These are phyloP conservation scores for Drosophila formosana DNA, from an alignment of 2,888 invertebrate species.

Conservation along the genomic window DNA sequence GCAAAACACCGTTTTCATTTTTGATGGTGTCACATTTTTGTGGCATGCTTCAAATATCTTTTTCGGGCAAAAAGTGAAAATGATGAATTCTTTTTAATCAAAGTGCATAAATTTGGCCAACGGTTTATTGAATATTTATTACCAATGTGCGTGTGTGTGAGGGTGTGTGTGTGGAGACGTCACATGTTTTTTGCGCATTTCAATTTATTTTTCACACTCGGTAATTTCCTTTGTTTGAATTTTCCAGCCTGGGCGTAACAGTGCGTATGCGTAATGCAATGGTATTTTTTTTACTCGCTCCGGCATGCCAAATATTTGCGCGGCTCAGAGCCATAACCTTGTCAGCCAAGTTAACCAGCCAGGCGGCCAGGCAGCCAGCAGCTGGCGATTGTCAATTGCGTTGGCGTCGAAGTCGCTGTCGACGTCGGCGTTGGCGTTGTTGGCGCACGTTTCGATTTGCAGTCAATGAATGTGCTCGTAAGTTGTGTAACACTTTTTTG, in stretches of 20 bases:
- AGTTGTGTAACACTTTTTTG: conserved; percentile 77
- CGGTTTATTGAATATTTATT: neutral
- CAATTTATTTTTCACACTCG: conserved; percentile 76
- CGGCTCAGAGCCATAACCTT: conserved; percentile 74
- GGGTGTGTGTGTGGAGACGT: conserved; percentile 6
- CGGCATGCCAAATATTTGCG: conserved; percentile 75
- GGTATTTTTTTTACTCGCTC: conserved; percentile 33
- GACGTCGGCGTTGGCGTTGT: conserved; percentile 55
- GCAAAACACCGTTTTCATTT: neutral
- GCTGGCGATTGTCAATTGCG: conserved; percentile 68
- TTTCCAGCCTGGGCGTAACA: conserved; percentile 51
- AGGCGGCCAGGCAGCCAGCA: conserved; percentile 48
- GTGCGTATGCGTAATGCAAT: conserved; percentile 73
- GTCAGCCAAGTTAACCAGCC: conserved; percentile 50
- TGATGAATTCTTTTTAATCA: neutral
- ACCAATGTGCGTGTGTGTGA: conserved; percentile 51
- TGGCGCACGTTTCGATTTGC: conserved; percentile 77
- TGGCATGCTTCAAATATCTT: neutral
- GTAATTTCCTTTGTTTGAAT: conserved; percentile 68
- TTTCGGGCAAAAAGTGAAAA: neutral
- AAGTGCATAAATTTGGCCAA: neutral
- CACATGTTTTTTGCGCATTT: conserved; percentile 53
- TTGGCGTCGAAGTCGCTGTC: conserved; percentile 42
- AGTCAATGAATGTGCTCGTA: conserved; percentile 79
- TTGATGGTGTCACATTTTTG: neutral